Evolutionary conservation across 2,888 invertebrate species (phyloP).

Genomic region (Archaeoteleia sp.): DNA sequence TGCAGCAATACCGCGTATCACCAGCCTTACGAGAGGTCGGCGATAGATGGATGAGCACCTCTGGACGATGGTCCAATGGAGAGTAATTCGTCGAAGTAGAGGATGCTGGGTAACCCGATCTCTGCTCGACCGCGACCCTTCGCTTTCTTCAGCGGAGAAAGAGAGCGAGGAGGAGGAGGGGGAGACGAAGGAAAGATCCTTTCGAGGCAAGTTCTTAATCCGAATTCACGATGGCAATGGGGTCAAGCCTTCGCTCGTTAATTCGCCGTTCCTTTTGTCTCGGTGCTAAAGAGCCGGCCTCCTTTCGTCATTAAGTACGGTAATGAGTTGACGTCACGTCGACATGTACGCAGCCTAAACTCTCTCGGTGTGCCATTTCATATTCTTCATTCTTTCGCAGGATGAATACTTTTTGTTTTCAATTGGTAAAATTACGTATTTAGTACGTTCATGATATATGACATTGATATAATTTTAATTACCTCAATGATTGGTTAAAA

Average conservation of each 20-base stretch:
- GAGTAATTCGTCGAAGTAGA: slow-evolving; percentile 67
- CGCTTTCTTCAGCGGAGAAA: slow-evolving; percentile 35
- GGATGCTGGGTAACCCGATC: slow-evolving; percentile 71
- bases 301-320: slow-evolving; percentile 53
- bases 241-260: slow-evolving; percentile 67
- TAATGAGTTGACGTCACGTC: slow-evolving; percentile 54
- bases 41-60: slow-evolving; percentile 63
- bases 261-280: slow-evolving; percentile 63
- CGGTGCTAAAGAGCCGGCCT: slow-evolving; percentile 55
- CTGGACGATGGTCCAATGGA: slow-evolving; percentile 63
- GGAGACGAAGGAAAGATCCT: slow-evolving; percentile 31
- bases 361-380: not conserved
- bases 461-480: no score
- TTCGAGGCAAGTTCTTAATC: slow-evolving; percentile 46
- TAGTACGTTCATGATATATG: no score
- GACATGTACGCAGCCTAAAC: slow-evolving; percentile 11
- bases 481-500: no score
- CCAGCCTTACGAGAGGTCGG: slow-evolving; percentile 16
- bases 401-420: no score
- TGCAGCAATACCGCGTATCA: slow-evolving; percentile 2
- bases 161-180: slow-evolving; percentile 14
- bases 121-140: slow-evolving; percentile 57
- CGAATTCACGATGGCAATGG: slow-evolving; percentile 63
- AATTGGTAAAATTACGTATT: no score
- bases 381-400: no score